A percentile compares a stretch with the other conserved stretches of the same genome.
Conservation (phyloP, 1,140 invertebrate genomes). For the Geopemphigus sp. region DNA sequence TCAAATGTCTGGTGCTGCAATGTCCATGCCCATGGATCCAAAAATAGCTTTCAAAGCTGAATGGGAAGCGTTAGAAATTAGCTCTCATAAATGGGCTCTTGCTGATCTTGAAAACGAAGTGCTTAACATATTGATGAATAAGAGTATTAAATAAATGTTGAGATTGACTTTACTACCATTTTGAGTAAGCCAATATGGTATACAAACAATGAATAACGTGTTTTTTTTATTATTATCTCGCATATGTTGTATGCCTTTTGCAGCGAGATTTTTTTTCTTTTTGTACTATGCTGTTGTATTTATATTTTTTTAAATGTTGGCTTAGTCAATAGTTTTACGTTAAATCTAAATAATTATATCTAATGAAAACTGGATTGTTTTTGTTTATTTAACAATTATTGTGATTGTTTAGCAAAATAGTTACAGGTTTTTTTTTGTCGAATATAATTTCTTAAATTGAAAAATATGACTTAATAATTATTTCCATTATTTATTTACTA, state of each 20-base stretch:
- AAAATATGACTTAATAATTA: too few relatives aligned
- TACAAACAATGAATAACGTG: neutral
- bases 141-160: conserved; percentile 30
- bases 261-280: neutral
- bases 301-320: neutral
- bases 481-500: too few relatives aligned
- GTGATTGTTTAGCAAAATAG: neutral
- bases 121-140: conserved; percentile 36
- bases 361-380: neutral
- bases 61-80: conserved; percentile 98
- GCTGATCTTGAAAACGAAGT: conserved; percentile 53
- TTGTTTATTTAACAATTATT: too few relatives aligned
- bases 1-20: conserved; percentile 95
- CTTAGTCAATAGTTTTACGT: neutral
- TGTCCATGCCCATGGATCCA: conserved; percentile 95
- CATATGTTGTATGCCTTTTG: too few relatives aligned
- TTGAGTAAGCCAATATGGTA: neutral
- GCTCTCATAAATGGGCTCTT: conserved; percentile 87
- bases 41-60: conserved; percentile 98
- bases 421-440: too few relatives aligned
- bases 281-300: neutral
- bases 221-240: neutral
- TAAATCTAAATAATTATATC: neutral
- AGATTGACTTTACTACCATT: neutral
- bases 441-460: too few relatives aligned